A percentile compares a stretch with the other conserved stretches of the same genome.
Conservation (phyloP, 2,797 vertebrate genomes). For the Galago senegalensis region DNA sequence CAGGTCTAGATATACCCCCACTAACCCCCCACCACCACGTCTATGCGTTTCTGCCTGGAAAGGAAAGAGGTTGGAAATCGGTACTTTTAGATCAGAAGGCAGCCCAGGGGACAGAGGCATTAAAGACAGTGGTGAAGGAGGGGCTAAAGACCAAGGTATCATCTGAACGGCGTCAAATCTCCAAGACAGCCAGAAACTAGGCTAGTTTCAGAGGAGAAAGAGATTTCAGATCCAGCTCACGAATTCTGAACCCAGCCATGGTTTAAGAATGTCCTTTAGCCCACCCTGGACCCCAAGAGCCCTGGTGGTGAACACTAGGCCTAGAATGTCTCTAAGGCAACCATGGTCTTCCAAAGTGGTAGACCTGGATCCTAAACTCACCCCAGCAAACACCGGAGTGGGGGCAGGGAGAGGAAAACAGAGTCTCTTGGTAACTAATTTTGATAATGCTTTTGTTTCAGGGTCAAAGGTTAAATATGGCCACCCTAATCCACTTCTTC, state of each 20-base stretch:
- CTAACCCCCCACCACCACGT: rapidly evolving
- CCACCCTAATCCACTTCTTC: slow-evolving; percentile 95
- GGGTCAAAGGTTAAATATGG: slow-evolving; percentile 97
- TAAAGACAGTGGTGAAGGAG: background rate
- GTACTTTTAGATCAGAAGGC: background rate
- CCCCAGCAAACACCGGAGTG: slow-evolving; percentile 77
- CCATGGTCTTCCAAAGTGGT: slow-evolving; percentile 70
- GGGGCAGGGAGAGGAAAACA: slow-evolving; percentile 80
- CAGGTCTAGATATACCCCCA: background rate
- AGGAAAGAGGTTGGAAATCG: background rate
- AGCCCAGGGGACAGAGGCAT: background rate
- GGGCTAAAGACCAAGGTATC: background rate
- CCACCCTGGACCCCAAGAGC: background rate
- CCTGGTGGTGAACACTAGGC: background rate
- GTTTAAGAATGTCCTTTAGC: background rate
- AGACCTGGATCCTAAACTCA: slow-evolving; percentile 74
- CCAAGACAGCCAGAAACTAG: background rate
- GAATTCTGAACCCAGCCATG: background rate
- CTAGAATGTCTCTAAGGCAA: slow-evolving; percentile 57
- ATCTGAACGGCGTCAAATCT: background rate
- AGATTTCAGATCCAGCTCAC: background rate
- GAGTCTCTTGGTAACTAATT: slow-evolving; percentile 95
- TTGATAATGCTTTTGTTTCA: slow-evolving; percentile 95
- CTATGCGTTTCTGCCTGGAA: background rate
- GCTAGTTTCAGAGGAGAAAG: background rate